A percentile compares a stretch with the other conserved stretches of the same genome.
phyloP scores from a whole-genome alignment of 2,888 invertebrate genomes.

The Adelphocoris suturalis region DNA sequence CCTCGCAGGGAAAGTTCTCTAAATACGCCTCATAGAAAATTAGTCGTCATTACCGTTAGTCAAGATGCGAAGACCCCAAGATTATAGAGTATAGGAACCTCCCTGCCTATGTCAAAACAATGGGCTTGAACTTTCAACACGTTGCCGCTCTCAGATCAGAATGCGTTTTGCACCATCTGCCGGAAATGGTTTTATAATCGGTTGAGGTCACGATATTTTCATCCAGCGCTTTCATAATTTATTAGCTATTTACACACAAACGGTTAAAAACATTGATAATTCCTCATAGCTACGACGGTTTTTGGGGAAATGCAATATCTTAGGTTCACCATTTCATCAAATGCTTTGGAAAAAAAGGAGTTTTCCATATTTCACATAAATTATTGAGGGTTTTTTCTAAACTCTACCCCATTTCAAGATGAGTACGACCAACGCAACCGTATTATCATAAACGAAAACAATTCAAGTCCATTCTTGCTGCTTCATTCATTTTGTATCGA shows the following conservation, averaged over 20 bases:
- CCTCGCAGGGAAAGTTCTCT: background rate
- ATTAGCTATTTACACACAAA: background rate
- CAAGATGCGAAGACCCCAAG: background rate
- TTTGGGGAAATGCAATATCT: too few species aligned
- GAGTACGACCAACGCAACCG: too few species aligned
- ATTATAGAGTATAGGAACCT: background rate
- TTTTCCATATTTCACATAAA: too few species aligned
- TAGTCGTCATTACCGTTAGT: background rate
- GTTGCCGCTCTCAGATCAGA: background rate
- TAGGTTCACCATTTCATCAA: too few species aligned
- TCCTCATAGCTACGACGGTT: too few species aligned
- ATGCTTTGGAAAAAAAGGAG: too few species aligned
- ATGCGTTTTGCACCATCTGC: conserved; percentile 23
- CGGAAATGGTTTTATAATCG: conserved; percentile 13
- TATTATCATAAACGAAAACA: too few species aligned
- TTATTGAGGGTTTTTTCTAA: too few species aligned
- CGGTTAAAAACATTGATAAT: too few species aligned
- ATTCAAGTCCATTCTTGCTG: too few species aligned
- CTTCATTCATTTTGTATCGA: too few species aligned
- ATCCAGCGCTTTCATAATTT: background rate
- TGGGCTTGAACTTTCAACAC: conserved; percentile 32
- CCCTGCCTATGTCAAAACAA: conserved; percentile 6
- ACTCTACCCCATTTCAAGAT: too few species aligned
- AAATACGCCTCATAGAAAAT: background rate
- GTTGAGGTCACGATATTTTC: conserved; percentile 3